phyloP scores from a whole-genome alignment of 2,797 vertebrate genomes.

The Brachymystax lenok region DNA sequence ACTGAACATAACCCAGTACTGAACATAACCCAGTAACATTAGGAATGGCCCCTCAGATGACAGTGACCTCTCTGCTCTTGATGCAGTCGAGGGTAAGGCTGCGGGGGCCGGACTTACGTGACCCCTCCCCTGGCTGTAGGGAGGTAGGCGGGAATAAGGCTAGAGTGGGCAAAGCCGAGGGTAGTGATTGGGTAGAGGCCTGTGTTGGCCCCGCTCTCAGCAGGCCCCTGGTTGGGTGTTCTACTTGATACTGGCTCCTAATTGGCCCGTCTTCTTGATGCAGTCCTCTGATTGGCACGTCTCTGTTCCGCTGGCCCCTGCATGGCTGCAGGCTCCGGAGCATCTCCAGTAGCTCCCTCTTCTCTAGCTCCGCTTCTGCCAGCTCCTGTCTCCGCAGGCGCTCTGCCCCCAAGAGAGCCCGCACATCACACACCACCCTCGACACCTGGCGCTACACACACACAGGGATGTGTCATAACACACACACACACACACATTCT shows the following conservation, averaged over 20 bases:
- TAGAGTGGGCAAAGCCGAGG: constrained; percentile 42
- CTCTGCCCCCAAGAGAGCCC: constrained; percentile 81
- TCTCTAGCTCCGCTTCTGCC: constrained; percentile 85
- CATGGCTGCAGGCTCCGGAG: constrained; percentile 74
- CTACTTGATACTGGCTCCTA: background rate
- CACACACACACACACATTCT: background rate
- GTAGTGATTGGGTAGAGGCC: constrained; percentile 51
- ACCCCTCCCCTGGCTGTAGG: constrained; percentile 65
- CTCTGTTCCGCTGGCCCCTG: constrained; percentile 36
- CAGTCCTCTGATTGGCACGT: constrained; percentile 40
- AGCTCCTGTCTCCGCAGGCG: constrained; percentile 84
- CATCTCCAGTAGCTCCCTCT: constrained; percentile 83
- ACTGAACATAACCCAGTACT: background rate
- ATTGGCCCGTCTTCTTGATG: background rate
- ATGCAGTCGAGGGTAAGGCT: constrained; percentile 80
- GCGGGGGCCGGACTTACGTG: constrained; percentile 67
- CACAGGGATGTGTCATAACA: background rate
- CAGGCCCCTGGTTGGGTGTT: constrained; percentile 42
- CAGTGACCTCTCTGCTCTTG: constrained; percentile 82
- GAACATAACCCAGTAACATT: background rate
- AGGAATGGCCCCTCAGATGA: constrained; percentile 64
- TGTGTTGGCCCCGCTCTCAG: constrained; percentile 71
- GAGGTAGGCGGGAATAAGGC: constrained; percentile 39
- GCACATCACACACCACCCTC: constrained; percentile 82
- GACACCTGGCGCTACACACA: constrained; percentile 83